These are phyloP conservation scores for Steinernema carpocapsae DNA, from an alignment of 2,888 invertebrate species.

Conservation along the genomic window DNA sequence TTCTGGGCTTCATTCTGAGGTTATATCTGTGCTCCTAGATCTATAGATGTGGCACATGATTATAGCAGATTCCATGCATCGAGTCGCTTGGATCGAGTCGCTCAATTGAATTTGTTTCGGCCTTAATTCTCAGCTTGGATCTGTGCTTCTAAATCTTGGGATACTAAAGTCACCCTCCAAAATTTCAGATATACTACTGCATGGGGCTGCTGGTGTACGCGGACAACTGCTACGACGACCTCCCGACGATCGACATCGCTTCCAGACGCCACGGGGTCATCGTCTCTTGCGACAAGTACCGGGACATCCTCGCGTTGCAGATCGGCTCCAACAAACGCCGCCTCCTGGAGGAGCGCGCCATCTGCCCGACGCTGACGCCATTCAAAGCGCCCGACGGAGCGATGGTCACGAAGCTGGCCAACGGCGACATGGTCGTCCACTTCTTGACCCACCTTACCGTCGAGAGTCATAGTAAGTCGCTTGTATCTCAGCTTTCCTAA, in stretches of 20 bases:
- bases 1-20: too few relatives aligned
- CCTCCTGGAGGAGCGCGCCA: background rate
- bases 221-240: slow-evolving; percentile 20
- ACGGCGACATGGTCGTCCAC: background rate
- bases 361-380: background rate
- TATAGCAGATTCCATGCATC: too few relatives aligned
- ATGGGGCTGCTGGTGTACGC: slow-evolving; percentile 7
- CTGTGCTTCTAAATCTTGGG: too few relatives aligned
- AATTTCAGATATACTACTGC: too few relatives aligned
- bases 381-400: background rate
- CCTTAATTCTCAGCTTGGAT: too few relatives aligned
- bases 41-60: too few relatives aligned
- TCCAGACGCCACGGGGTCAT: background rate
- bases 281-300: slow-evolving; percentile 9
- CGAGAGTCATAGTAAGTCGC: background rate
- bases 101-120: too few relatives aligned
- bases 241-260: background rate
- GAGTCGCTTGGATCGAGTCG: too few relatives aligned
- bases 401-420: background rate
- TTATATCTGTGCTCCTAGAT: too few relatives aligned
- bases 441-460: background rate
- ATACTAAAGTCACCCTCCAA: too few relatives aligned
- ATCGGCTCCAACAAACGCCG: background rate
- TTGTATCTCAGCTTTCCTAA: background rate
- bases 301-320: background rate